These are phyloP conservation scores for Poliocrania exsul DNA, from an alignment of 2,797 vertebrate species.

Conservation along the genomic window DNA sequence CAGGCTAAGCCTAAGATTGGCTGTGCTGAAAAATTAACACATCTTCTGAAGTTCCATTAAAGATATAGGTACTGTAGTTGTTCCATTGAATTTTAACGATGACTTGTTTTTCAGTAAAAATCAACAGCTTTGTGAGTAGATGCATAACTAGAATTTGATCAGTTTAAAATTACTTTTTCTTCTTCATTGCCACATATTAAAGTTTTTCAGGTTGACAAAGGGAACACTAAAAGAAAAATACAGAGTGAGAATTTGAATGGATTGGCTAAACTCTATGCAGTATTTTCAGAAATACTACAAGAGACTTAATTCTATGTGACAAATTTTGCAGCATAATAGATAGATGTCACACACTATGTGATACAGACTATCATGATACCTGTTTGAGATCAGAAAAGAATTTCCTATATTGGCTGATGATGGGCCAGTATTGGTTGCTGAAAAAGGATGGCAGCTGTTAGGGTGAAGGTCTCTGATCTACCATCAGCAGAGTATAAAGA, in stretches of 20 bases:
- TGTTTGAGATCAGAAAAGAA: neutral
- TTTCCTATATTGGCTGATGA: neutral
- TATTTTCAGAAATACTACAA: neutral
- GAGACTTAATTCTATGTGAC: neutral
- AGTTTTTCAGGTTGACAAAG: constrained; percentile 5
- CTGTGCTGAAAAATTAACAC: neutral
- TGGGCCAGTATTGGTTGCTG: neutral
- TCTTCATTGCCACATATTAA: neutral
- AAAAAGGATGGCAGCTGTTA: neutral
- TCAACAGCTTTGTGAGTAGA: neutral
- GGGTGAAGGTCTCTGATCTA: neutral
- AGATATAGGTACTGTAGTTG: neutral
- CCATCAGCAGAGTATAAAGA: neutral
- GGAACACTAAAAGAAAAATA: constrained; percentile 36
- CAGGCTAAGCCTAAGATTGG: neutral
- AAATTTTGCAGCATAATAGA: neutral
- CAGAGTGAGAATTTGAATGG: neutral
- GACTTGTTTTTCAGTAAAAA: neutral
- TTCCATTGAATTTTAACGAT: neutral
- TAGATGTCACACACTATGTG: fast-evolving
- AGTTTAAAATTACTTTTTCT: neutral
- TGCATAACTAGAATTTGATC: neutral
- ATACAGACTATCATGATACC: neutral
- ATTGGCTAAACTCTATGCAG: neutral
- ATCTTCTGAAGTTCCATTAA: neutral